Conservation (phyloP, 2,888 invertebrate species). For the Acanthococcus lagerstroemiae region DNA sequence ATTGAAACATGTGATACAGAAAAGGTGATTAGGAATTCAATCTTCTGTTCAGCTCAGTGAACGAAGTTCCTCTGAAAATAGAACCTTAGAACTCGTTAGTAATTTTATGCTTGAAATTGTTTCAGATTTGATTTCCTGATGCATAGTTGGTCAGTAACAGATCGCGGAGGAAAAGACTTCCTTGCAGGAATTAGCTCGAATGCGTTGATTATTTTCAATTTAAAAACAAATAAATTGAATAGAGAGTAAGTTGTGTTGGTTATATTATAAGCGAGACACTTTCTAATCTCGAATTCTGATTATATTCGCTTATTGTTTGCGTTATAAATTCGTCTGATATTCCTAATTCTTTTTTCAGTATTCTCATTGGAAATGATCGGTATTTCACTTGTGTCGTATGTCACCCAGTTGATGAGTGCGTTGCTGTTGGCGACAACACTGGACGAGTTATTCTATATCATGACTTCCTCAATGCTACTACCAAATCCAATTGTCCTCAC, state of each 20-base stretch:
- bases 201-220: slow-evolving; percentile 1
- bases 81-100: not conserved
- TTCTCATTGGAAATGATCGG: slow-evolving; percentile 36
- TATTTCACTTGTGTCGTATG: slow-evolving; percentile 52
- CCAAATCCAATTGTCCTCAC: slow-evolving; percentile 41
- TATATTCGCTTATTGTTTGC: not conserved
- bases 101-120: too few species aligned
- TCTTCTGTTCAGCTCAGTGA: not conserved
- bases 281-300: not conserved
- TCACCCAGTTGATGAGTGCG: slow-evolving; percentile 54
- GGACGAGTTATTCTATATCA: slow-evolving; percentile 57
- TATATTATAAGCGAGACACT: not conserved
- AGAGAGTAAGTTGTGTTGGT: slow-evolving; percentile 1
- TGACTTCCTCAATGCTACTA: slow-evolving; percentile 31
- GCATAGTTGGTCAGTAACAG: slow-evolving; percentile 25
- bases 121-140: slow-evolving; percentile 15
- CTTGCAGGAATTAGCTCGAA: slow-evolving; percentile 4
- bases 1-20: not conserved
- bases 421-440: slow-evolving; percentile 57
- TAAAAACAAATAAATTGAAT: not conserved
- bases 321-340: not conserved
- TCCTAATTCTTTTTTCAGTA: slow-evolving; percentile 11
- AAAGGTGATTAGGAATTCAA: not conserved
- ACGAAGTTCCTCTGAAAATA: not conserved
- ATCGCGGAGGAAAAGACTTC: slow-evolving; percentile 18